phyloP scores from a whole-genome alignment of 2,888 invertebrate genomes.

The Synergus itoensis region DNA sequence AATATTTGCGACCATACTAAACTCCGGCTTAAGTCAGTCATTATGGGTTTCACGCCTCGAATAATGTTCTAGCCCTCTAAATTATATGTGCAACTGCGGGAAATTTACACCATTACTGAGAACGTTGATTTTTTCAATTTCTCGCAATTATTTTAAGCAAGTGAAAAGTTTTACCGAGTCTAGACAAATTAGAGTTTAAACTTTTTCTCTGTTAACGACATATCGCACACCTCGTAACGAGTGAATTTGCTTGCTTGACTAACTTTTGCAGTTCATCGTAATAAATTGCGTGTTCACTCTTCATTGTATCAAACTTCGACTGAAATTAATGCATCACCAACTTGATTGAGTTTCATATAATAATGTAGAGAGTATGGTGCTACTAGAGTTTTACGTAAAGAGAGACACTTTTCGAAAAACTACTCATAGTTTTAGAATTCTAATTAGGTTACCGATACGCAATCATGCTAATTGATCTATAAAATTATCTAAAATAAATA shows the following conservation, averaged over 20 bases:
- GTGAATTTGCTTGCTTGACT: slow-evolving; percentile 29
- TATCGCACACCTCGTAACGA: slow-evolving; percentile 11
- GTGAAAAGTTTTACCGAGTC: slow-evolving; percentile 17
- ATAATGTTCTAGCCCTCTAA: not conserved
- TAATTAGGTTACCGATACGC: too few species aligned
- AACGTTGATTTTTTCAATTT: slow-evolving; percentile 14
- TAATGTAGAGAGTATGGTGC: not conserved
- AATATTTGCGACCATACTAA: too few species aligned
- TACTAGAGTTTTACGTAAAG: not conserved
- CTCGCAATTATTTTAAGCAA: slow-evolving; percentile 1
- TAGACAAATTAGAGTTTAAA: slow-evolving; percentile 29
- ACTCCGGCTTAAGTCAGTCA: too few species aligned
- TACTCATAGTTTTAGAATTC: not conserved
- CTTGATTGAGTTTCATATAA: not conserved
- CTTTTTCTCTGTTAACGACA: slow-evolving; percentile 25
- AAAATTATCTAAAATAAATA: too few species aligned
- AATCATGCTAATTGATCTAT: too few species aligned
- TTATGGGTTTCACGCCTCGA: not conserved
- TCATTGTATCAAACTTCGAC: slow-evolving; percentile 28
- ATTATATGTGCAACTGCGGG: not conserved
- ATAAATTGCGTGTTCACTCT: slow-evolving; percentile 23
- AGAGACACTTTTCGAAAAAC: not conserved
- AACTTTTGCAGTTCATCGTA: slow-evolving; percentile 40
- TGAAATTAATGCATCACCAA: slow-evolving; percentile 16
- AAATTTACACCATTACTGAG: slow-evolving; percentile 23